phyloP scores from a whole-genome alignment of 2,113 vertebrate genomes.

The Colius striatus region DNA sequence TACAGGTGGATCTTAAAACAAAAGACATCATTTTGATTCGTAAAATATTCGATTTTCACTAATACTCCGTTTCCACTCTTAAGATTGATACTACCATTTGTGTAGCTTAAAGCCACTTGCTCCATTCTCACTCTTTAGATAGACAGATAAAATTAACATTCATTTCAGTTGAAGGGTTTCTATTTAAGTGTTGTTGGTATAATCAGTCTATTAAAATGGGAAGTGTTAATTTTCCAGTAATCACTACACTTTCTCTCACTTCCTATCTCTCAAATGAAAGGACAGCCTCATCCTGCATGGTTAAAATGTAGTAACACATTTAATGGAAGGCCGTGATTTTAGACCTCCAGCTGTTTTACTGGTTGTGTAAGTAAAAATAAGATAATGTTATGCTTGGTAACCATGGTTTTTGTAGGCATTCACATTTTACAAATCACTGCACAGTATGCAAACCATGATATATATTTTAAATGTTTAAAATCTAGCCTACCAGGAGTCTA shows the following conservation, averaged over 20 bases:
- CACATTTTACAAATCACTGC: slow-evolving; percentile 82
- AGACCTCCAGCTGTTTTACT: slow-evolving; percentile 85
- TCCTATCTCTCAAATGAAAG: slow-evolving; percentile 55
- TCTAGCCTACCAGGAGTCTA: slow-evolving; percentile 64
- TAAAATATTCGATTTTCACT: slow-evolving; percentile 10
- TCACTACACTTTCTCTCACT: slow-evolving; percentile 54
- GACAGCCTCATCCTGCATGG: slow-evolving; percentile 67
- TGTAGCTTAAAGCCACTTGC: slow-evolving; percentile 30
- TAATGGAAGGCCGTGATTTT: slow-evolving; percentile 76
- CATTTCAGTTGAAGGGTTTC: slow-evolving; percentile 52
- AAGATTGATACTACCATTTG: background rate
- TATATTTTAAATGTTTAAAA: slow-evolving; percentile 77
- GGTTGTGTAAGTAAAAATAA: slow-evolving; percentile 86
- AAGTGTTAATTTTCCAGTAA: slow-evolving; percentile 78
- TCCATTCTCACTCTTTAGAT: background rate
- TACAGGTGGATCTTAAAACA: background rate
- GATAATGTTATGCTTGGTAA: slow-evolving; percentile 81
- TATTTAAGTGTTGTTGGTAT: slow-evolving; percentile 44
- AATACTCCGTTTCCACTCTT: background rate
- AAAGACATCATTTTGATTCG: background rate
- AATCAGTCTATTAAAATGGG: slow-evolving; percentile 71
- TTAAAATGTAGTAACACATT: slow-evolving; percentile 75
- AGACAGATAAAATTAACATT: slow-evolving; percentile 56
- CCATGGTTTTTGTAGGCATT: slow-evolving; percentile 79
- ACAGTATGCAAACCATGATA: slow-evolving; percentile 79